Percentiles rank a stretch among this genome's conserved stretches.
Conservation (phyloP, 2,888 invertebrate genomes). For the Cheilosia urbana region DNA sequence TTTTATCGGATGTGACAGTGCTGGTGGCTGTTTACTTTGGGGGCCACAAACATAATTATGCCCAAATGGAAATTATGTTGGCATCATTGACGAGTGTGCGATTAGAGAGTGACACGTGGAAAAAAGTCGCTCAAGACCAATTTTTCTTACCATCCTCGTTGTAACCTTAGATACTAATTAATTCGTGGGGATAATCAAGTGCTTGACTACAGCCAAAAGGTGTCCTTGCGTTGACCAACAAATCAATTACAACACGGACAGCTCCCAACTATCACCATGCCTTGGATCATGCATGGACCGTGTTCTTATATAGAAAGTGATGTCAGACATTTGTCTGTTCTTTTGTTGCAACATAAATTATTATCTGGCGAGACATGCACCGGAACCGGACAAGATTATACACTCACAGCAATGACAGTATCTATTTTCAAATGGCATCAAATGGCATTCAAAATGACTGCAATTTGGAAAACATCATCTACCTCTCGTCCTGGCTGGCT, state of each 20-base stretch:
- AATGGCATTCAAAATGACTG: conserved; percentile 70
- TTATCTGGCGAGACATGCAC: conserved; percentile 24
- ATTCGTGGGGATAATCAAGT: too few relatives aligned
- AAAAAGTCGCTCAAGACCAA: too few relatives aligned
- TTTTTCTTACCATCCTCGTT: too few relatives aligned
- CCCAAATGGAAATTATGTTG: not conserved
- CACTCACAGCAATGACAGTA: conserved; percentile 47
- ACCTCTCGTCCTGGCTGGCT: conserved; percentile 2
- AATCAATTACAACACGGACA: conserved; percentile 49
- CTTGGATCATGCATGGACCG: conserved; percentile 25
- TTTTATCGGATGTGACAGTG: conserved; percentile 37
- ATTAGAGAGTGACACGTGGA: too few relatives aligned
- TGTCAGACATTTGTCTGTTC: conserved; percentile 57
- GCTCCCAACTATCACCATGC: not conserved
- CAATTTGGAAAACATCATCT: conserved; percentile 63
- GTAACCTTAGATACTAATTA: too few relatives aligned
- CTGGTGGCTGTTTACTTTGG: not conserved
- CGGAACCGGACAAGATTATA: conserved; percentile 2
- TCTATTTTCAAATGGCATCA: conserved; percentile 56
- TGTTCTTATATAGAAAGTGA: too few relatives aligned
- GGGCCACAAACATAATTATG: not conserved
- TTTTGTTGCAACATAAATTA: conserved; percentile 62
- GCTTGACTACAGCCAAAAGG: too few relatives aligned
- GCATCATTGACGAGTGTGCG: not conserved
- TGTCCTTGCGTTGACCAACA: conserved; percentile 23